A percentile compares a stretch with the other conserved stretches of the same genome.
Evolutionary conservation across 2,113 vertebrate species (phyloP).

Genomic region (Scomber scombrus): DNA sequence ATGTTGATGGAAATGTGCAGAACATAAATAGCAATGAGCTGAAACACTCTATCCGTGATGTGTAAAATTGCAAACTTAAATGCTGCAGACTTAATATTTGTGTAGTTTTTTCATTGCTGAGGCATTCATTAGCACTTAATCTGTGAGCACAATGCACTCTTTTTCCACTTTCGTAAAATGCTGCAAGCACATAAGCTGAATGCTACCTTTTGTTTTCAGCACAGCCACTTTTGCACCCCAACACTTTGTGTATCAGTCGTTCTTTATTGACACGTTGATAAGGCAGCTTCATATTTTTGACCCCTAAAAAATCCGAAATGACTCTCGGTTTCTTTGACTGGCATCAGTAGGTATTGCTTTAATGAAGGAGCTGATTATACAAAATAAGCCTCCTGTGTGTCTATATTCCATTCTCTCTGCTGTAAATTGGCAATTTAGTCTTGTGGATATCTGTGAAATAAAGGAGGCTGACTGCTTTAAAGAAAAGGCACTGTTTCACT

Average conservation of each 20-base stretch:
- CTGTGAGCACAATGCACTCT: constrained; percentile 30
- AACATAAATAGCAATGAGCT: constrained; percentile 11
- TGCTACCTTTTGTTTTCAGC: constrained; percentile 12
- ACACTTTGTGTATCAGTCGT: constrained; percentile 19
- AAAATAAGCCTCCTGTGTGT: constrained; percentile 66
- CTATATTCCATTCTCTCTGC: constrained; percentile 51
- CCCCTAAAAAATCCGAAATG: constrained; percentile 41
- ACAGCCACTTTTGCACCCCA: constrained; percentile 20
- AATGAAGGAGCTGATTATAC: constrained; percentile 71
- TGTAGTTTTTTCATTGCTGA: constrained; percentile 30
- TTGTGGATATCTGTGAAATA: constrained; percentile 77
- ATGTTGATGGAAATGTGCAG: not conserved
- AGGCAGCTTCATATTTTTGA: constrained; percentile 25
- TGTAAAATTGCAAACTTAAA: constrained; percentile 9
- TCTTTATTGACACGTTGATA: constrained; percentile 51
- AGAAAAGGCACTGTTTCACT: constrained; percentile 53
- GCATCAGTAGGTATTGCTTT: constrained; percentile 38
- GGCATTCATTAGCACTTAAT: constrained; percentile 17
- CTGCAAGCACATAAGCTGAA: constrained; percentile 1
- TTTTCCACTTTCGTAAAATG: constrained; percentile 13
- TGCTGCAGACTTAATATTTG: constrained; percentile 9
- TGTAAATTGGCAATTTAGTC: constrained; percentile 78
- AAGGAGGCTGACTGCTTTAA: constrained; percentile 55
- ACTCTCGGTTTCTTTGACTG: constrained; percentile 48
- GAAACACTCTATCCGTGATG: not conserved